Evolutionary conservation across 2,888 invertebrate species (phyloP).

Genomic region (Xylocampa areola): DNA sequence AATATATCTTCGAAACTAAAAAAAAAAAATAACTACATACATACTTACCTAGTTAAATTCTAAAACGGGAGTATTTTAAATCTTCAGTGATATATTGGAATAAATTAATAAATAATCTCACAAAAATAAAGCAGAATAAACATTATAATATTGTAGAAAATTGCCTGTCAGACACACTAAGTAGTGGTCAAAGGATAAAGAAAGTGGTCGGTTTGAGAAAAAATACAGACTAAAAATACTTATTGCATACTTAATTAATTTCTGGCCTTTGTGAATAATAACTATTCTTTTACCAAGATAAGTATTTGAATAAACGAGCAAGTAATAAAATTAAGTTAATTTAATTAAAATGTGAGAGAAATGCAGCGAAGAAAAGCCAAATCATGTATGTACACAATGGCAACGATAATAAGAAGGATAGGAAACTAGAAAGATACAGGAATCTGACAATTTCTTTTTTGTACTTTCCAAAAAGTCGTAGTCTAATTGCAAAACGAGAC

Average conservation of each 20-base stretch:
- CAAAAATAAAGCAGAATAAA: conserved; percentile 56
- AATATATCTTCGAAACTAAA: too few relatives aligned
- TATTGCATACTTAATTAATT: conserved; percentile 60
- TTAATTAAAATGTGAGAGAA: too few relatives aligned
- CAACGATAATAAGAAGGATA: too few relatives aligned
- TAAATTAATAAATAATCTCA: conserved; percentile 15
- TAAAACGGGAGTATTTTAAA: too few relatives aligned
- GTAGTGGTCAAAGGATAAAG: conserved; percentile 78
- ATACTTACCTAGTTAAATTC: too few relatives aligned
- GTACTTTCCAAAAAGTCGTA: too few relatives aligned
- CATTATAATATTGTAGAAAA: conserved; percentile 78
- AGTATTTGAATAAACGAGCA: conserved; percentile 21
- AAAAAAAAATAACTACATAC: too few relatives aligned
- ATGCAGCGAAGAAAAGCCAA: too few relatives aligned
- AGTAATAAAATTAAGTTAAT: background rate
- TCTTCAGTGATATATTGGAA: conserved; percentile 4
- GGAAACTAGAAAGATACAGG: too few relatives aligned
- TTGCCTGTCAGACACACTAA: conserved; percentile 83
- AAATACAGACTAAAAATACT: conserved; percentile 52
- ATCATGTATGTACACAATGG: too few relatives aligned
- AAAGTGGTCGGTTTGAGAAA: conserved; percentile 62
- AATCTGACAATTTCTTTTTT: too few relatives aligned
- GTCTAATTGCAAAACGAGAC: too few relatives aligned
- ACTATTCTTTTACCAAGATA: conserved; percentile 38
- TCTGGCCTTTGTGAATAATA: conserved; percentile 56